A percentile compares a stretch with the other conserved stretches of the same genome.
These are phyloP conservation scores for Ciconia stormi DNA, from an alignment of 2,113 vertebrate species.

Conservation along the genomic window DNA sequence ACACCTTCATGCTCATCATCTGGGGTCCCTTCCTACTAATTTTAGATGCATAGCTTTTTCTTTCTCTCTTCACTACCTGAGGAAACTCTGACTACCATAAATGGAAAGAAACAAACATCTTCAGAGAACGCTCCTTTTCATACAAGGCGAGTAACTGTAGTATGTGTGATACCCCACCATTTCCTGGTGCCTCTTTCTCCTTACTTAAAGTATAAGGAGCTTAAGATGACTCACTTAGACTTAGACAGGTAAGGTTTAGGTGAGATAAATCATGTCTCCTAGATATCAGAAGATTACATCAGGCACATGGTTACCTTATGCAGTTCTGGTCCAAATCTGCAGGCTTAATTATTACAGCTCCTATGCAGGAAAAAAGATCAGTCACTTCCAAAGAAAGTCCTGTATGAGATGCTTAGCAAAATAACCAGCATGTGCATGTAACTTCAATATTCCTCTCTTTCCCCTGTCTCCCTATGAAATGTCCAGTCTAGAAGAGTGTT, in stretches of 20 bases:
- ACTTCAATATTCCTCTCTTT: background rate
- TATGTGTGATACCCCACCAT: background rate
- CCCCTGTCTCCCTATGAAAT: background rate
- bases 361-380: background rate
- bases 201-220: background rate
- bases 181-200: background rate
- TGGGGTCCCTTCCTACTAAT: background rate
- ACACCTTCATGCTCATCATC: background rate
- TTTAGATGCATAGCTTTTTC: background rate
- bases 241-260: background rate
- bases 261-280: background rate
- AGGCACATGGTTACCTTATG: background rate
- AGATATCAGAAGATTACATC: background rate
- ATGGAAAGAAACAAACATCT: background rate
- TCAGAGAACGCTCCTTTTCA: background rate
- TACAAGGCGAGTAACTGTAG: background rate
- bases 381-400: background rate
- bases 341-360: background rate
- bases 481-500: background rate
- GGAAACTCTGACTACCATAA: background rate
- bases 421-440: background rate
- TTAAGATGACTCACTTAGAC: background rate
- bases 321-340: background rate
- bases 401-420: background rate
- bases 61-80: background rate